phyloP scores from a whole-genome alignment of 1,140 invertebrate species.

The Neodiprion fabricii region DNA sequence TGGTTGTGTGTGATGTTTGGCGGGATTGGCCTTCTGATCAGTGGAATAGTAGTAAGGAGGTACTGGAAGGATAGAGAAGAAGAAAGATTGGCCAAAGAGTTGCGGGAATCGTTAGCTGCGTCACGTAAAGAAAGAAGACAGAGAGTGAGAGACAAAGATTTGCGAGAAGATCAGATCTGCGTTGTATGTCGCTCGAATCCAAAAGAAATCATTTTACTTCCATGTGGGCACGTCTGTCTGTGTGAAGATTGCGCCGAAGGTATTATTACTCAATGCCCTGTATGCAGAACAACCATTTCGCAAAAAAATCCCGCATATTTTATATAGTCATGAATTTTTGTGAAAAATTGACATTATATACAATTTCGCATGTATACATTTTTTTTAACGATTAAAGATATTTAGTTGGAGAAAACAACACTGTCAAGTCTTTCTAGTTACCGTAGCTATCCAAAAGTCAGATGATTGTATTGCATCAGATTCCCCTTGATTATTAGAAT shows the following conservation, averaged over 20 bases:
- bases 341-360: slow-evolving; percentile 25
- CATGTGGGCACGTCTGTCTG: slow-evolving; percentile 83
- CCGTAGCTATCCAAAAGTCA: neutral
- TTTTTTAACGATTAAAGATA: neutral
- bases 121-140: slow-evolving; percentile 70
- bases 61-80: slow-evolving; percentile 65
- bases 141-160: slow-evolving; percentile 66
- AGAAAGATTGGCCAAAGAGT: slow-evolving; percentile 62
- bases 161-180: slow-evolving; percentile 73
- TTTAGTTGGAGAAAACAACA: neutral
- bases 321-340: slow-evolving; percentile 53
- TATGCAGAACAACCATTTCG: slow-evolving; percentile 72
- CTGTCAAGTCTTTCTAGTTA: neutral
- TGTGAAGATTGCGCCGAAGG: slow-evolving; percentile 82
- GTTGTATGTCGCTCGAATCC: slow-evolving; percentile 80
- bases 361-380: slow-evolving; percentile 12
- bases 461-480: neutral
- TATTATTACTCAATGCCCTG: slow-evolving; percentile 72
- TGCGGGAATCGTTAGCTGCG: slow-evolving; percentile 67
- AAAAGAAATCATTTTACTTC: slow-evolving; percentile 80
- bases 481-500: too few species aligned
- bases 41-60: slow-evolving; percentile 69
- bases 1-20: slow-evolving; percentile 72
- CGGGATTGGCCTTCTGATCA: slow-evolving; percentile 69
- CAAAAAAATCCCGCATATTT: slow-evolving; percentile 76